Base-by-base conservation (phyloP, 1,140 invertebrate genomes). In the Diorhabda carinulata region DNA sequence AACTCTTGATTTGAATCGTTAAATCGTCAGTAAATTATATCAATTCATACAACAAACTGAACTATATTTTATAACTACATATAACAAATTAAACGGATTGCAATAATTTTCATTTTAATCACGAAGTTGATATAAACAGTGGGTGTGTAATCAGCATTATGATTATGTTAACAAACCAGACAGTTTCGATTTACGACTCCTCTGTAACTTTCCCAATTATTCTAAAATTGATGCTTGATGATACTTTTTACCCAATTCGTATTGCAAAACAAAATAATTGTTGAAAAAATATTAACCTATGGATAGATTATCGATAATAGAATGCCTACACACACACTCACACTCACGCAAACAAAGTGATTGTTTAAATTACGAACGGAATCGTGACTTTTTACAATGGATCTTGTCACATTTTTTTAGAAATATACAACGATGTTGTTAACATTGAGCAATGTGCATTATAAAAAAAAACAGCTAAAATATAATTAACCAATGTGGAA, bases 401-500 rank as follows among this genome's bases (percentile, higher is more conserved):
- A 60, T 60, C 6, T 6, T 52, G 47, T 6, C 47, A 60, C 10
- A 60, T 60, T 40, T 60, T 25, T 42, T 7, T 40, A 7, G 59
- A 25, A 25, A 25, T 25, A 25, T 25, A 7, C 7, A 60, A 42
- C 59, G 5, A 60, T 10, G 42, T 42, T 25, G 42, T 60, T 42
- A 7, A 25, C 25, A 40, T 60, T 60, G 42, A 60, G 10, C 2
- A 60, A 60, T 10, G 3, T 7, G 7, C 42, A 6, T 60, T 60
- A 7, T 40, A 40, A 40, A 60, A 60, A 60, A 52, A n/a, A 8
- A 8, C 47, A 52, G 25, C 43, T 45, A 57, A 63, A 56, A 10
- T 58, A 57, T 57, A 8, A 66, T 64, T 68, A 61, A 66, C 52
- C 25, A 25, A 25, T 25, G 25, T 25, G 25, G 25, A 25, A 25